Evolutionary conservation across 2,113 vertebrate genomes (phyloP), one percentile per base, ranked within the genome.

Genomic region (Pollachius pollachius): DNA sequence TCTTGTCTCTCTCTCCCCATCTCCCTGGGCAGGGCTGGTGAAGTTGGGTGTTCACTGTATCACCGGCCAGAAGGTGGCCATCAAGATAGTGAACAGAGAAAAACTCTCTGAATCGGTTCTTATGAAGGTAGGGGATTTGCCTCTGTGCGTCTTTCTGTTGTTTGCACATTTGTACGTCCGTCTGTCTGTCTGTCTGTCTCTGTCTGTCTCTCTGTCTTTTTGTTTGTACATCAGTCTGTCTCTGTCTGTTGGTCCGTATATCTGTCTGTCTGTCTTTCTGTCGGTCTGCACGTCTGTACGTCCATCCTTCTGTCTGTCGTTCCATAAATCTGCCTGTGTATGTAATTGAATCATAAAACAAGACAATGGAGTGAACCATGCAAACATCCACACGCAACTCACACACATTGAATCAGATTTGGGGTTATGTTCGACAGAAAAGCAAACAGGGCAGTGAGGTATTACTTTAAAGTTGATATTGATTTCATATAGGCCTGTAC

Each of bases 21-120:
- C 54, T 18, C 60, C 54, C 23, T 57, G 60, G 66, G 64, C 77
- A 94, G 94, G 94, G 37, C 81, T 94, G 87, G 93, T 94, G 79
- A 94, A 94, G 80, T 83, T 94, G 30, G 94, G 94, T 0, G 81
- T 94, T 21, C 94, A 94, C 76, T 94, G 94, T 72, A 94, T 94
- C 81, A 94, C 94, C 0, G 93, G 91, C 70, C 93, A 94, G 87
- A 94, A 94, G 72, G 94, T 94, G 1, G 94, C 94, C 61, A 92
- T 94, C 83, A 94, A 94, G 85, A 94, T 94, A 1, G 93, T 94
- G 65, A 94, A 94, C 85, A 85, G 94, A 74, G 94, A 94, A 82
- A 94, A 94, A 75, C 81, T 94, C 59, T 94, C 93, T 0, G 93
- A 94, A 71, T 94, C 94, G 4, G 94, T 94, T 59, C 86, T 94